Percentiles rank a stretch among this genome's conserved stretches.
Evolutionary conservation across 2,888 invertebrate species (phyloP).

Genomic region (Belgica antarctica): DNA sequence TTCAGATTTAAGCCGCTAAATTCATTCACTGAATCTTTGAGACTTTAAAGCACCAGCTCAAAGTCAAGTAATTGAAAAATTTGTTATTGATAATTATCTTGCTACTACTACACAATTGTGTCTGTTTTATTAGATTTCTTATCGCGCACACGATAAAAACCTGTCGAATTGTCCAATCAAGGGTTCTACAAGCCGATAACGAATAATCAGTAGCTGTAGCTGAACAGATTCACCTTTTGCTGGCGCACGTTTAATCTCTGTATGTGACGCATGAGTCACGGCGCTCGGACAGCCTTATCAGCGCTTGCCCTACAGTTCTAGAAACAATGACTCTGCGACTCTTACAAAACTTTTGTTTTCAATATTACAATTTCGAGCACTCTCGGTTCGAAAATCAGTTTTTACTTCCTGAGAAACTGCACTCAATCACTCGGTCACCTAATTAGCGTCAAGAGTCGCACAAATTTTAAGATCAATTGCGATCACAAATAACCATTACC

Average conservation of each 20-base stretch:
- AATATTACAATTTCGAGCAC: not conserved
- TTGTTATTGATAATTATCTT: not conserved
- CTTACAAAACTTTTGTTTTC: not conserved
- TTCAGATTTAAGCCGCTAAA: not conserved
- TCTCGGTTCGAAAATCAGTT: not conserved
- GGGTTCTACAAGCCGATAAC: not conserved
- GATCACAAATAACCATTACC: conserved; percentile 15
- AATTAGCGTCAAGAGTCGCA: not conserved
- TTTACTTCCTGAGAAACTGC: not conserved
- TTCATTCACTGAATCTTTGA: not conserved
- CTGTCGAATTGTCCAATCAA: not conserved
- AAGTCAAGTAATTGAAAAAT: not conserved
- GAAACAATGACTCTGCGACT: not conserved
- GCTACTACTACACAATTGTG: not conserved
- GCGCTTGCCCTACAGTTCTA: too few species aligned
- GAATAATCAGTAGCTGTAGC: not conserved
- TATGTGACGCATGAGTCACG: too few species aligned
- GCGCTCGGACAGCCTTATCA: not conserved
- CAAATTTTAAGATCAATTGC: conserved; percentile 1
- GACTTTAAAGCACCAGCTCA: not conserved
- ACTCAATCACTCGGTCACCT: not conserved
- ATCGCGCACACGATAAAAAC: not conserved
- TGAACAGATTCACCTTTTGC: not conserved
- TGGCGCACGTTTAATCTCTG: too few species aligned
- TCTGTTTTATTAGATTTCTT: not conserved